These are phyloP conservation scores for Adelges cooleyi DNA, from an alignment of 1,140 invertebrate genomes.

Conservation along the genomic window DNA sequence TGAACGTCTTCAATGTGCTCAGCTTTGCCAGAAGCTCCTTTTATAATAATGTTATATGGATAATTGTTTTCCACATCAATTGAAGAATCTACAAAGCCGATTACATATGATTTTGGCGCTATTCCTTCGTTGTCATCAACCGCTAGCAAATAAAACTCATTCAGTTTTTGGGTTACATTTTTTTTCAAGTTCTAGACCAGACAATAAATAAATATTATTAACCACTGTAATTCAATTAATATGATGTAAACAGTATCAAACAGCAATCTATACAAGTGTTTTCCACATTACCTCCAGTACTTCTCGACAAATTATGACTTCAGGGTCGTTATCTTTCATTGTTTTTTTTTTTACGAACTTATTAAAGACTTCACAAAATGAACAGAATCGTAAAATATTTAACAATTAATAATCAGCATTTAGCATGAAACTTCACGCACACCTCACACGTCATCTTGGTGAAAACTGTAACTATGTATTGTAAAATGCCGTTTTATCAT, in stretches of 20 bases:
- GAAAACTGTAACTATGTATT: too few species aligned
- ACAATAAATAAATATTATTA: not conserved
- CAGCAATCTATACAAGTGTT: too few species aligned
- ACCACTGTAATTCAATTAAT: not conserved
- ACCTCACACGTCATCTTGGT: too few species aligned
- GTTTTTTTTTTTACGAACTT: too few species aligned
- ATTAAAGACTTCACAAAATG: too few species aligned
- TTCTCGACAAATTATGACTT: slow-evolving; percentile 9
- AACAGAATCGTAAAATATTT: too few species aligned
- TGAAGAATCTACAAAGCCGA: slow-evolving; percentile 4
- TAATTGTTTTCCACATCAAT: not conserved
- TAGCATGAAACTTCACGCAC: too few species aligned
- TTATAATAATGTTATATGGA: not conserved
- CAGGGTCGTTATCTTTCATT: not conserved
- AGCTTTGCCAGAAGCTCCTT: not conserved
- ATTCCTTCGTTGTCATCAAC: not conserved
- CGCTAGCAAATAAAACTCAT: not conserved
- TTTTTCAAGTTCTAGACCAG: not conserved
- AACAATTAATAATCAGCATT: too few species aligned
- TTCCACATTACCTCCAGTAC: not conserved
- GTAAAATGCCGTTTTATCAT: too few species aligned
- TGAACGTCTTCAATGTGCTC: slow-evolving; percentile 1
- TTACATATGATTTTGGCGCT: not conserved
- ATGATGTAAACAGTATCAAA: too few species aligned
- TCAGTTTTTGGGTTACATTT: not conserved